Conservation (phyloP, 2,888 invertebrate genomes). For the Mythimna albipuncta region DNA sequence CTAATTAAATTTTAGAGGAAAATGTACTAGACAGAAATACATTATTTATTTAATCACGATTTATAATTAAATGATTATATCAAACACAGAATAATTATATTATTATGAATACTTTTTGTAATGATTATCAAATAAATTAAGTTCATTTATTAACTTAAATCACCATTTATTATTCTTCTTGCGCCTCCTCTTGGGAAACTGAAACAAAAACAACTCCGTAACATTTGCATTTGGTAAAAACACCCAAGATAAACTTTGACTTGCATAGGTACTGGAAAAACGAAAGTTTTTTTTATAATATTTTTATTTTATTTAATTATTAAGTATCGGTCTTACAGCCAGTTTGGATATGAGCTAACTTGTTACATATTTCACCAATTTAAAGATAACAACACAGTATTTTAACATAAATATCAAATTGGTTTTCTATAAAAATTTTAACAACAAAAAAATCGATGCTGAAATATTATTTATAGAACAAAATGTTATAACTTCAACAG, state of each 20-base stretch:
- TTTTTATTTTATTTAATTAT: no score
- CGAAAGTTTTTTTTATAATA: background rate
- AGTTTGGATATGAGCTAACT: background rate
- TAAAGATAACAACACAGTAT: background rate
- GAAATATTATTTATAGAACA: background rate
- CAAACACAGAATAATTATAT: constrained; percentile 33
- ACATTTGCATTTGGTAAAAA: constrained; percentile 21
- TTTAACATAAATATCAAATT: background rate
- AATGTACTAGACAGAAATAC: constrained; percentile 41
- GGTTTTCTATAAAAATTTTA: background rate
- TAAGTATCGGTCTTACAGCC: constrained; percentile 1
- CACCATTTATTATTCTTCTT: constrained; percentile 65
- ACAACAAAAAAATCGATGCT: background rate
- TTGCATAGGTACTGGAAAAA: constrained; percentile 10
- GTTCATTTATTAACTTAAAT: constrained; percentile 8
- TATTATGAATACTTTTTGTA: constrained; percentile 39
- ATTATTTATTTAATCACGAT: constrained; percentile 56
- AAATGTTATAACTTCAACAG: background rate
- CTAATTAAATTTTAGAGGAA: constrained; percentile 43
- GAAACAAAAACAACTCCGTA: constrained; percentile 75
- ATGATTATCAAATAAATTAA: constrained; percentile 22
- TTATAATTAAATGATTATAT: constrained; percentile 44
- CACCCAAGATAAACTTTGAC: constrained; percentile 41
- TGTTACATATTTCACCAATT: background rate
- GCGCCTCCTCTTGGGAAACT: constrained; percentile 80